These are phyloP conservation scores for Umimayanthus chanpuru DNA, from an alignment of 92 coral and sea anemone species.

Conservation along the genomic window DNA sequence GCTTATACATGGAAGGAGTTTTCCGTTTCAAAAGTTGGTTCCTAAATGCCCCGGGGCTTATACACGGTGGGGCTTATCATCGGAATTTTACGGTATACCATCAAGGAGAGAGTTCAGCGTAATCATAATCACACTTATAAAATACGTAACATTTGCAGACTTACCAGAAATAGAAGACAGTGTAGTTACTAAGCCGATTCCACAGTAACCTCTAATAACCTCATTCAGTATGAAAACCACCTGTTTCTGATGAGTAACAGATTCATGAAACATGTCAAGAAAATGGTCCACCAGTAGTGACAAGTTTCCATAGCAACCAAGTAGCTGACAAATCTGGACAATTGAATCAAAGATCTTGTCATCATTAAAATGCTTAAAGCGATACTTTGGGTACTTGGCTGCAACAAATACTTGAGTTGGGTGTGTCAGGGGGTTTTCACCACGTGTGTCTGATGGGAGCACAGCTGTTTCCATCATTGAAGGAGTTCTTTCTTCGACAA, in stretches of 20 bases:
- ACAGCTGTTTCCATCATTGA: constrained; percentile 65
- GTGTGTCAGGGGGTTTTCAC: constrained; percentile 64
- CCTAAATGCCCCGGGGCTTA: too few relatives aligned
- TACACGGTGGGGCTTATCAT: too few relatives aligned
- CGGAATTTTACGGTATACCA: too few relatives aligned
- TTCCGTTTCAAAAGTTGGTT: too few relatives aligned
- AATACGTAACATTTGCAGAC: background rate
- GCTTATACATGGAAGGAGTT: too few relatives aligned
- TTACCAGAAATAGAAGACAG: constrained; percentile 21
- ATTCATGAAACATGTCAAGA: constrained; percentile 88
- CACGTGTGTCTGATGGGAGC: constrained; percentile 66
- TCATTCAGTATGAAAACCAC: constrained; percentile 82
- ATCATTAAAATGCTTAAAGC: constrained; percentile 85
- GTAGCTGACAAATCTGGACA: constrained; percentile 67
- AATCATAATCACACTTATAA: background rate
- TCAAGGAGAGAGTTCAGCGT: too few relatives aligned
- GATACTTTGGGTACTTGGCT: constrained; percentile 74
- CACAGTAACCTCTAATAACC: constrained; percentile 65
- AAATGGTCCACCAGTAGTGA: constrained; percentile 82
- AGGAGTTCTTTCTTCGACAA: constrained; percentile 86
- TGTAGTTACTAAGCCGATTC: background rate
- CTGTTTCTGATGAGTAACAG: constrained; percentile 79
- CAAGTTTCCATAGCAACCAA: constrained; percentile 88
- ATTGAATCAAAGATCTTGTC: constrained; percentile 71
- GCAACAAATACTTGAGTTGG: constrained; percentile 53